Percentiles rank a stretch among this genome's conserved stretches.
phyloP scores from a whole-genome alignment of 2,113 vertebrate species.

The Sigmodon hispidus region DNA sequence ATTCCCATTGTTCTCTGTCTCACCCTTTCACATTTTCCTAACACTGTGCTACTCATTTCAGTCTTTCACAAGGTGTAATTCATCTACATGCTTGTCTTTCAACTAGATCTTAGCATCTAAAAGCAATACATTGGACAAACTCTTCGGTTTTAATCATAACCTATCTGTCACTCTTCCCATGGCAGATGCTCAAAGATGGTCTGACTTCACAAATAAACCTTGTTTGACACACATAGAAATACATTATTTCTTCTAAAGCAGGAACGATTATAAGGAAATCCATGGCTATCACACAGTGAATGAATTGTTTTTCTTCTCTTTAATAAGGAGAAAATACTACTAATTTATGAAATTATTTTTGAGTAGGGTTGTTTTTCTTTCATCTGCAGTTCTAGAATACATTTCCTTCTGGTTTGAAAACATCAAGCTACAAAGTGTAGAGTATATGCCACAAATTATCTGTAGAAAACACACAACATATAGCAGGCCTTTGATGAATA shows the following conservation, averaged over 20 bases:
- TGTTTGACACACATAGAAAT: not conserved
- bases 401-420: not conserved
- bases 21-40: not conserved
- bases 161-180: too few relatives aligned
- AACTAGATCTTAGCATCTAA: not conserved
- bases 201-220: not conserved
- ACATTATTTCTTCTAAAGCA: not conserved
- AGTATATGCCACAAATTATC: not conserved
- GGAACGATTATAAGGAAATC: not conserved
- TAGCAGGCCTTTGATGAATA: not conserved
- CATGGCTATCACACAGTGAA: not conserved
- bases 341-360: not conserved
- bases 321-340: not conserved
- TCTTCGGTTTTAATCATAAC: not conserved
- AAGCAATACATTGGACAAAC: not conserved
- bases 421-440: fast-evolving
- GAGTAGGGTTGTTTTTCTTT: not conserved
- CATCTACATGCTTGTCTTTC: not conserved
- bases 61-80: not conserved
- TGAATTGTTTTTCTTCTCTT: not conserved
- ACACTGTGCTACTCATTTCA: not conserved
- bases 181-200: not conserved
- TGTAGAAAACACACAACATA: not conserved
- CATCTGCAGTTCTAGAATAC: not conserved
- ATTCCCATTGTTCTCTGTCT: fast-evolving